Conservation (phyloP, 2,797 vertebrate genomes). For the Triplophysa bombifrons region DNA sequence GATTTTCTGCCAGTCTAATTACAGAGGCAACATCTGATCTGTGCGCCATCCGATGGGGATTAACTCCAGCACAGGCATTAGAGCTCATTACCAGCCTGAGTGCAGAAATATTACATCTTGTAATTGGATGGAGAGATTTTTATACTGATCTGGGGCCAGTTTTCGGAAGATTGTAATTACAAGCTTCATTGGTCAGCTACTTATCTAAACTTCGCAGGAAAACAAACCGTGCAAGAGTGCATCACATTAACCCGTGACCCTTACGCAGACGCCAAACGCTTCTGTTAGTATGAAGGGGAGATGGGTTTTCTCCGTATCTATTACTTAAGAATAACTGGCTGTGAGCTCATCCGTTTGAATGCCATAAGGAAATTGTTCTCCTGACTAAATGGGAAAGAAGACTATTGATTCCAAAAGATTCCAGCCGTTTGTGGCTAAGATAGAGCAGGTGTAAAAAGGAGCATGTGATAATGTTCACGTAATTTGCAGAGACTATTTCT, state of each 20-base stretch:
- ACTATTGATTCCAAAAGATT: conserved; percentile 72
- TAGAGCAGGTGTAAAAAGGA: conserved; percentile 35
- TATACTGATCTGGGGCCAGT: conserved; percentile 57
- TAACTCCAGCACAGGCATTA: conserved; percentile 66
- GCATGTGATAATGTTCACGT: conserved; percentile 70
- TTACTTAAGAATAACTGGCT: conserved; percentile 85
- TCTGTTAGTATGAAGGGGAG: conserved; percentile 80
- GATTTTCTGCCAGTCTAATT: conserved; percentile 99
- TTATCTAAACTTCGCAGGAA: conserved; percentile 82
- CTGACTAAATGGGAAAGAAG: conserved; percentile 71
- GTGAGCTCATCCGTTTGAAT: conserved; percentile 82
- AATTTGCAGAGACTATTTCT: conserved; percentile 66
- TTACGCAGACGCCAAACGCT: conserved; percentile 78
- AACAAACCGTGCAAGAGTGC: conserved; percentile 88
- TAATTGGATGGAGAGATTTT: conserved; percentile 71
- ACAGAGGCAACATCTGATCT: conserved; percentile 99
- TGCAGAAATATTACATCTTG: conserved; percentile 71
- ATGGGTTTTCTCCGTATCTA: conserved; percentile 83
- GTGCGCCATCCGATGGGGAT: conserved; percentile 66
- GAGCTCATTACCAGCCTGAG: conserved; percentile 68
- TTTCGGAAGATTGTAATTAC: conserved; percentile 60
- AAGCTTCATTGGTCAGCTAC: conserved; percentile 58
- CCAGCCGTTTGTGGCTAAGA: conserved; percentile 65
- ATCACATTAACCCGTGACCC: conserved; percentile 89
- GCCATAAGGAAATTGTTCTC: conserved; percentile 73